Evolutionary conservation across 2,113 vertebrate genomes (phyloP).

Genomic region (Hymenochirus boettgeri): DNA sequence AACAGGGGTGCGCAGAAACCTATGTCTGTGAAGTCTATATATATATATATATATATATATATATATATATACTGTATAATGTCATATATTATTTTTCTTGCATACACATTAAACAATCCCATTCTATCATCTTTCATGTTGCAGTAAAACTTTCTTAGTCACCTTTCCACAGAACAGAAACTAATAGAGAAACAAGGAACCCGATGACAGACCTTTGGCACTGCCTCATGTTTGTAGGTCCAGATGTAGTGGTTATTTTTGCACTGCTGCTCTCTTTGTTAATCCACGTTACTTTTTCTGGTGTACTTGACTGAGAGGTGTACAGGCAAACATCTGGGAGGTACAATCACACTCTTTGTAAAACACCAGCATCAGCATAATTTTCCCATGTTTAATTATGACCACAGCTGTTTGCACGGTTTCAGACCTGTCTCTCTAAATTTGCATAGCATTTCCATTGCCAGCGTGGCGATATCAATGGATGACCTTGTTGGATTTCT

Average conservation of each 20-base stretch:
- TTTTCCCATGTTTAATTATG: conserved; percentile 16
- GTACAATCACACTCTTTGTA: conserved; percentile 37
- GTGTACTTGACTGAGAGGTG: conserved; percentile 12
- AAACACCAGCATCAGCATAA: conserved; percentile 10
- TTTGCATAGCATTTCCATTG: conserved; percentile 24
- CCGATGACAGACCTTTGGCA: background rate
- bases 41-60: no score
- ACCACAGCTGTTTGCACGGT: conserved; percentile 32
- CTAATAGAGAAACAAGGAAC: background rate
- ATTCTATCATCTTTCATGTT: no score
- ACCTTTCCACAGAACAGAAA: background rate
- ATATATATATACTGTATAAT: no score
- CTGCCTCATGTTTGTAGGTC: background rate
- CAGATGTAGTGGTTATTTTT: background rate
- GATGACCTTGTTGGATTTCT: conserved; percentile 22
- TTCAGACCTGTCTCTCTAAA: conserved; percentile 24
- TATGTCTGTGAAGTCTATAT: no score
- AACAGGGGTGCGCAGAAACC: no score
- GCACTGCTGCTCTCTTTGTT: conserved; percentile 1
- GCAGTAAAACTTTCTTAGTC: no score
- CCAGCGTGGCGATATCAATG: conserved; percentile 22
- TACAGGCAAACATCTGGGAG: conserved; percentile 22
- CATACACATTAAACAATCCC: no score
- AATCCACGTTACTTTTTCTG: conserved; percentile 13
- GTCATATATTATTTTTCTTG: no score